Evolutionary conservation across 92 coral and sea anemone species (phyloP), one percentile per base, ranked within the genome.

Genomic region (Siderastrea radians): DNA sequence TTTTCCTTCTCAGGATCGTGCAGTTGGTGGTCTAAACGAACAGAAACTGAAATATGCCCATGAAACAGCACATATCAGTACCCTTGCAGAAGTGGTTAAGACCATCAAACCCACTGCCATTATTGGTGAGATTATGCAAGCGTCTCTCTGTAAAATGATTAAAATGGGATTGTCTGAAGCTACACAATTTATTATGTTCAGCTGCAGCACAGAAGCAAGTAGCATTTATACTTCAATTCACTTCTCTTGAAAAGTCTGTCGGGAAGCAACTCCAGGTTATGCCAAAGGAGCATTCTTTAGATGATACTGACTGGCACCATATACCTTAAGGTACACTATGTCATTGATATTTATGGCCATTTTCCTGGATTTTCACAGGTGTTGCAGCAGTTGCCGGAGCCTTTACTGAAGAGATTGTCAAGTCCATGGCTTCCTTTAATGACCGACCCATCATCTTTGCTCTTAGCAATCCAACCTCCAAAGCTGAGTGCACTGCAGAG

Each of bases 381-480:
- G 99, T 96, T 54, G 99, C 99, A 7, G 99, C 96, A 49, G 96
- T 96, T 10, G 92, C 95, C 43, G 98, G 95, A 14, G 92, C 99
- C 4, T 96, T 96, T 54, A 93, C 98, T 54, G 99, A 96, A 78
- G 92, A 94, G 17, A 88, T 96, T 73, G 96, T 96, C 87, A 92
- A 87, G 79, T 88, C 88, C 50, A 95, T 96, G 99, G 96, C 96
- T 7, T 90, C 92, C 8, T 88, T 91, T 60, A 94, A 96, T 88
- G 93, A 96, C 6, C 90, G 91, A 45, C 99, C 99, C 10, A 89
- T 96, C 47, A 96, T 96, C 74, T 94, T 96, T 91, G 99, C 99
- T 26, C 86, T 96, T 65, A 96, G 99, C 82, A 96, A 96, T 67
- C 99, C 99, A 44, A 96, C 99, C 48, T 96, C 99, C 9, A 95